Evolutionary conservation across 1,140 invertebrate genomes (phyloP).

Genomic region (Heliconius himera): DNA sequence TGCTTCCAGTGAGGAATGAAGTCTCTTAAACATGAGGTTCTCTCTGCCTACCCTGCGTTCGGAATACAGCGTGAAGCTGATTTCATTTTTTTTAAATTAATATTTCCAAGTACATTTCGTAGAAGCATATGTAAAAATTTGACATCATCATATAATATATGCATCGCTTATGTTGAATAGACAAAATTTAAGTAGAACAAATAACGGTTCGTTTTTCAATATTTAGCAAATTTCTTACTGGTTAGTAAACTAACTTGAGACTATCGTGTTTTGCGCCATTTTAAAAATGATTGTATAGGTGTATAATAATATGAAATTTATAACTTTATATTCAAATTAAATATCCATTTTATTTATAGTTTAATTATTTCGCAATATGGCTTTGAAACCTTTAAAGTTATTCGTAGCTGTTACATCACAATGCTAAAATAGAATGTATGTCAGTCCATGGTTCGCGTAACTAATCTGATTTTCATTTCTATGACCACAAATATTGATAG

Average conservation of each 20-base stretch:
- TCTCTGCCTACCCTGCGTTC: no score
- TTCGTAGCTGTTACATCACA: slow-evolving; percentile 7
- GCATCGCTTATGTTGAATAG: background rate
- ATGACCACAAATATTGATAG: background rate
- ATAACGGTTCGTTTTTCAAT: background rate
- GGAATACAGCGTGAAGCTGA: no score
- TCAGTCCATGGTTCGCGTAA: slow-evolving; percentile 6
- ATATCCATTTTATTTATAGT: slow-evolving; percentile 5
- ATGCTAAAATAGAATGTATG: slow-evolving; percentile 14
- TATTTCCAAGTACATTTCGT: no score
- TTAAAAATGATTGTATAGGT: no score
- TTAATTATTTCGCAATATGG: slow-evolving; percentile 2
- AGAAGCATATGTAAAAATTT: background rate
- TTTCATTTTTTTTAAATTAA: no score
- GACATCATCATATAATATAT: background rate
- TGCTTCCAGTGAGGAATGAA: no score
- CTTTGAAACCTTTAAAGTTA: slow-evolving; percentile 7
- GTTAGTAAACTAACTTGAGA: no score
- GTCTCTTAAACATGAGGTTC: no score
- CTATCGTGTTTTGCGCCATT: no score
- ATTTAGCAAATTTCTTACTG: background rate
- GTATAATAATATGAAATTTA: background rate
- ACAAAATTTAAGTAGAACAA: slow-evolving; percentile 4
- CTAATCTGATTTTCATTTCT: slow-evolving; percentile 6
- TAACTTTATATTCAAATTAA: background rate